Percentiles rank a stretch among this genome's conserved stretches.
Conservation (phyloP, 2,113 vertebrate genomes). For the Heterocephalus glaber region DNA sequence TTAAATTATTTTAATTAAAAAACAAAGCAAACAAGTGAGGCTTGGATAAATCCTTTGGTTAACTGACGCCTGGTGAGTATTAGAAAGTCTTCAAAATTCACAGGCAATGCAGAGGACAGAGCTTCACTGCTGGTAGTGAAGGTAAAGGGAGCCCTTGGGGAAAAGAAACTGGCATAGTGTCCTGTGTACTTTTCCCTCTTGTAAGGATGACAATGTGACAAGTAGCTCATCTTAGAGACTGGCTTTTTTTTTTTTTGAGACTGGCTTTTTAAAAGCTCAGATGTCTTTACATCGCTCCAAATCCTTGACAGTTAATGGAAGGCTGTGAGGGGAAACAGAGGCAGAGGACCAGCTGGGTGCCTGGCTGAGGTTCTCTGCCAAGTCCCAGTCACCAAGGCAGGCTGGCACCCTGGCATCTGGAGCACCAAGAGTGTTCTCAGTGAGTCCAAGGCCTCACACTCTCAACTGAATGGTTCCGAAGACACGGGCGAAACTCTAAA, state of each 20-base stretch:
- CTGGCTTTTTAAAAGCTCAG: background rate
- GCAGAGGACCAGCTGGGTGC: background rate
- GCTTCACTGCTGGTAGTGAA: background rate
- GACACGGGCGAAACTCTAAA: background rate
- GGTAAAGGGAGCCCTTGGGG: background rate
- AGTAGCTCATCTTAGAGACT: background rate
- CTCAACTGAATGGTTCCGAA: background rate
- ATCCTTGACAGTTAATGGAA: background rate
- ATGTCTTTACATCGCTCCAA: background rate
- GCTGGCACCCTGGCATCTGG: background rate
- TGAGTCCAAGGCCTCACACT: background rate
- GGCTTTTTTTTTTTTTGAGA: background rate
- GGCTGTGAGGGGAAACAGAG: background rate
- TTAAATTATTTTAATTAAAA: conserved; percentile 44
- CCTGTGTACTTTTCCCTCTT: background rate
- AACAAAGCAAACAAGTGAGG: background rate
- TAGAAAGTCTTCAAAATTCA: background rate
- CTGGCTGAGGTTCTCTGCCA: background rate
- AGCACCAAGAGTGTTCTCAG: background rate
- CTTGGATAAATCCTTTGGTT: background rate
- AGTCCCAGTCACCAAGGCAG: background rate
- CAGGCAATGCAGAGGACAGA: background rate
- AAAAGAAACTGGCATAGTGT: background rate
- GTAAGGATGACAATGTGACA: background rate
- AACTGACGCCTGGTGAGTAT: background rate